These are phyloP conservation scores for Apteryx owenii DNA, from an alignment of 2,113 vertebrate genomes.

Conservation along the genomic window DNA sequence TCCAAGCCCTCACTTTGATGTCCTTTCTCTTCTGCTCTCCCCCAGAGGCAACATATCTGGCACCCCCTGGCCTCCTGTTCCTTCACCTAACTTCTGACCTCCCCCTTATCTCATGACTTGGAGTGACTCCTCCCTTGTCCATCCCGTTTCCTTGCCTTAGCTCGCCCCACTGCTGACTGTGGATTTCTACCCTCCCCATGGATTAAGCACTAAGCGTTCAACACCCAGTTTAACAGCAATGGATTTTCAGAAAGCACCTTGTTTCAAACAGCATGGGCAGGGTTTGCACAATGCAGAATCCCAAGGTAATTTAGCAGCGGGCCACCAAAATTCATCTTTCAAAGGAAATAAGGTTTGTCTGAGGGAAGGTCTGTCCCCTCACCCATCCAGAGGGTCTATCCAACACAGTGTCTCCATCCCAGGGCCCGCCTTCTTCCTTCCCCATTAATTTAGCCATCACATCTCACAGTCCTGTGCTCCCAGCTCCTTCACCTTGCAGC, in stretches of 20 bases:
- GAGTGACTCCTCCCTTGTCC: not conserved
- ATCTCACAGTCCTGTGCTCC: rapidly evolving
- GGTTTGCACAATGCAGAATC: not conserved
- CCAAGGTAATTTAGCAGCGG: not conserved
- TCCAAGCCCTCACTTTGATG: not conserved
- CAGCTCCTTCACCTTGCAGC: not conserved
- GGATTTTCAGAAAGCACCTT: not conserved
- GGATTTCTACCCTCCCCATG: not conserved
- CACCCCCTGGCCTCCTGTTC: not conserved
- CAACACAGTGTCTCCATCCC: not conserved
- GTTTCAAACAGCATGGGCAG: not conserved
- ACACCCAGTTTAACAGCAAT: not conserved
- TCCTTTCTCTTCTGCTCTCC: not conserved
- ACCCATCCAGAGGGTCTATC: not conserved
- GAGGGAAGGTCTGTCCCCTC: not conserved
- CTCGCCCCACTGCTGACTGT: not conserved
- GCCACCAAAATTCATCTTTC: not conserved
- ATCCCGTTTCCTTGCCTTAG: not conserved
- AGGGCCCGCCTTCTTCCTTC: not conserved
- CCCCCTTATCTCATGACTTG: not conserved
- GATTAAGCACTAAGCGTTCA: not conserved
- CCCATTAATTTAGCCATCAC: not conserved
- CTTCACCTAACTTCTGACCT: not conserved
- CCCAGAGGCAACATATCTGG: not conserved
- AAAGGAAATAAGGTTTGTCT: not conserved